Percentiles rank a stretch among this genome's conserved stretches.
Evolutionary conservation across 2,888 invertebrate genomes (phyloP).

Genomic region (Heteromurus nitidus): DNA sequence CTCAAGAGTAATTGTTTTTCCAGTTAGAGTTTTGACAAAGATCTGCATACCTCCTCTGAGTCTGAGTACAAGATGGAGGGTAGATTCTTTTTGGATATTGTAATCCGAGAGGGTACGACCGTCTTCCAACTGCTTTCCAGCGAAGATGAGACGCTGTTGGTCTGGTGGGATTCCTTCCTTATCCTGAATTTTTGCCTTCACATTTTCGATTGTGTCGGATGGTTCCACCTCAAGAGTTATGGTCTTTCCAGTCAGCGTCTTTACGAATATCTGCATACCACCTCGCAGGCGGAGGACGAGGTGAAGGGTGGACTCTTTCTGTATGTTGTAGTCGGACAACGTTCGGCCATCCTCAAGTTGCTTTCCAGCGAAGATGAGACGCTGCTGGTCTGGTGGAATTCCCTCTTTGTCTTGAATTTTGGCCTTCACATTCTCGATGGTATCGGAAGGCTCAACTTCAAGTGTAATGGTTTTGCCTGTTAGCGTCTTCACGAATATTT

Average conservation of each 20-base stretch:
- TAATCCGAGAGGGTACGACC: slow-evolving; percentile 90
- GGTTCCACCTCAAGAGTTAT: slow-evolving; percentile 94
- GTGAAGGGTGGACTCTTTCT: slow-evolving; percentile 84
- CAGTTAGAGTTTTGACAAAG: slow-evolving; percentile 95
- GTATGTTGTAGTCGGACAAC: slow-evolving; percentile 81
- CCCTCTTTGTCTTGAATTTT: no score
- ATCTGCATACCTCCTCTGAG: slow-evolving; percentile 98
- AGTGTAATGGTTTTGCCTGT: no score
- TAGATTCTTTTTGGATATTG: slow-evolving; percentile 78
- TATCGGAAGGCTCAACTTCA: no score
- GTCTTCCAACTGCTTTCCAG: slow-evolving; percentile 82
- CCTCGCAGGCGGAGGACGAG: slow-evolving; percentile 91
- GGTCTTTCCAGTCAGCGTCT: slow-evolving; percentile 90
- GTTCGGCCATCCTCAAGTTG: slow-evolving; percentile 97
- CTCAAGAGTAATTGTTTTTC: slow-evolving; percentile 95
- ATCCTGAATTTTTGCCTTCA: slow-evolving; percentile 93
- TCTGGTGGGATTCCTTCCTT: slow-evolving; percentile 82
- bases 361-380: slow-evolving; percentile 89
- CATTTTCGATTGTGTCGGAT: slow-evolving; percentile 95
- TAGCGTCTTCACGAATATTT: no score
- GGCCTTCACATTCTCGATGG: no score
- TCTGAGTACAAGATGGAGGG: slow-evolving; percentile 89
- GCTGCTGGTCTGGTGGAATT: no score
- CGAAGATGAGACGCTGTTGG: slow-evolving; percentile 80
- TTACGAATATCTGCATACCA: slow-evolving; percentile 78